Percentiles rank a stretch among this genome's conserved stretches.
Evolutionary conservation across 2,113 vertebrate genomes (phyloP).

Genomic region (Sialia sialis): DNA sequence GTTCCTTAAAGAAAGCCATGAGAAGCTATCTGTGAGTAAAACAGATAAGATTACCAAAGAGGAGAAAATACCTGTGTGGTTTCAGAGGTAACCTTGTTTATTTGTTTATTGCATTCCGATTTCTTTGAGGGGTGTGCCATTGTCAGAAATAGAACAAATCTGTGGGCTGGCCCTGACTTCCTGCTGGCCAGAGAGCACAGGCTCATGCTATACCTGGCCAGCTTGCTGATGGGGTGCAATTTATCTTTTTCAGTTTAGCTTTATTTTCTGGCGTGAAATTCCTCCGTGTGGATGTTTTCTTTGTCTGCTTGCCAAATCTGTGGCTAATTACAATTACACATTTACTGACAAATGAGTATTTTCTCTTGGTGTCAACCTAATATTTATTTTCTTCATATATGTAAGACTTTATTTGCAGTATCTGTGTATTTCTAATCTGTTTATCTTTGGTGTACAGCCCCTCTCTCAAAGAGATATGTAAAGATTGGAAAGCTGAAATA

Average conservation of each 20-base stretch:
- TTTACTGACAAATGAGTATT: conserved; percentile 61
- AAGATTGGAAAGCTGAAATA: background rate
- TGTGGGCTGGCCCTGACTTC: background rate
- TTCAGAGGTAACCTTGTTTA: background rate
- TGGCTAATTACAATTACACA: conserved; percentile 37
- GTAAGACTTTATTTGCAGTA: conserved; percentile 42
- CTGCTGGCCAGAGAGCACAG: background rate
- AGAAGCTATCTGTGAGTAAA: background rate
- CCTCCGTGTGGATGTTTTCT: conserved; percentile 12
- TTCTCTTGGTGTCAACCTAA: conserved; percentile 44
- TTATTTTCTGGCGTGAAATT: conserved; percentile 37
- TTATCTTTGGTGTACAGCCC: background rate
- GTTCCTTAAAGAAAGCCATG: background rate
- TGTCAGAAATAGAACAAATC: background rate
- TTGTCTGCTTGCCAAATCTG: conserved; percentile 40
- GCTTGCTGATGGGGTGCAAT: conserved; percentile 33
- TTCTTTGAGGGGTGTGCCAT: background rate
- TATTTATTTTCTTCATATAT: conserved; percentile 39
- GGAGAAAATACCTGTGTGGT: background rate
- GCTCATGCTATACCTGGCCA: background rate
- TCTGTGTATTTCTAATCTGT: conserved; percentile 56
- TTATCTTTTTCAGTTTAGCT: conserved; percentile 45
- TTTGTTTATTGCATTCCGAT: background rate
- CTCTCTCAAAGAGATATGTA: background rate
- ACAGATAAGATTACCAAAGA: background rate